Evolutionary conservation across 2,797 vertebrate species (phyloP), one percentile per base, ranked within the genome.

Genomic region (Chloroceryle inda): DNA sequence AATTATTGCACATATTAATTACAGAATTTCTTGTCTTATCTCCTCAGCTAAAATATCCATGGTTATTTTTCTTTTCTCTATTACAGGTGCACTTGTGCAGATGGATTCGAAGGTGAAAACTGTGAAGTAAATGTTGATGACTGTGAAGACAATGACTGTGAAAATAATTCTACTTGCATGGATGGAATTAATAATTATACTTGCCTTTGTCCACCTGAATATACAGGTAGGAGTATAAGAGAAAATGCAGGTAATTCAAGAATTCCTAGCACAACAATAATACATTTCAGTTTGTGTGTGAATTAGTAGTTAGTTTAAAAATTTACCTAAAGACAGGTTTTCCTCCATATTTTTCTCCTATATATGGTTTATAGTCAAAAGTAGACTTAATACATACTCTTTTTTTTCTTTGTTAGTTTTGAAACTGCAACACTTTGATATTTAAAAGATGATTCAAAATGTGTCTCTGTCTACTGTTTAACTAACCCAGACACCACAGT

Each of bases 181-280:
- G 99, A 99, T 90, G 99, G 99, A 69, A 99, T 99, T 98, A 99
- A 99, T 98, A 99, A 99, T 98, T 99, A 99, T 96, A 99, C 99
- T 1, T 99, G 99, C 97, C 99, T 99, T 95, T 99, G 99, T 95
- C 99, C 99, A 19, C 98, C 99, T 64, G 99, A 99, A 96, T 99
- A 99, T 96, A 99, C 99, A 99, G 99, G 99, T 99, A 99, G 94
- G 97, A 83, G 27, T 94, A 42, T 78, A 78, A 77, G n/a, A 77
- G 63, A 76, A 91, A 87, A 24, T 52, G 58, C 8, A 83, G 35
- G 33, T 77, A 80, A 72, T 68, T 77, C 11, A 58, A 53, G 21
- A 89, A 85, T 77, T 91, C 15, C 45, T 72, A 31, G 44, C 27
- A 77, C 44, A 75, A 71, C 23, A 58, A 29, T 55, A 86, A 52